These are phyloP conservation scores for Thunnus maccoyii DNA, from an alignment of 2,113 vertebrate genomes.

Conservation along the genomic window DNA sequence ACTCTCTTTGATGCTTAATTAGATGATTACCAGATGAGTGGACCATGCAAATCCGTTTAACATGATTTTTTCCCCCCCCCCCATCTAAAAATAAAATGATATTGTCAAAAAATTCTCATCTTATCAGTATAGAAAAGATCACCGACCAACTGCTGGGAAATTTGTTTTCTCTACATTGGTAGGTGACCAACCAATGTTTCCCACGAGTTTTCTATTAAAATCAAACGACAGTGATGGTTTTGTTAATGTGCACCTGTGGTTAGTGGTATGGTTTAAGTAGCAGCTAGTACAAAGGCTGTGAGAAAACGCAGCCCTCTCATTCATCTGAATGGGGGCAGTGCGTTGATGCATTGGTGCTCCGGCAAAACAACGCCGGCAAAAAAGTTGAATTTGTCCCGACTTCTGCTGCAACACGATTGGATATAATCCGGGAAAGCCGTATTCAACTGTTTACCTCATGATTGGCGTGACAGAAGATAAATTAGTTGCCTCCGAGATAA, in stretches of 20 bases:
- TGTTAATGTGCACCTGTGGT: background rate
- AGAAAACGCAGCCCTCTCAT: no score
- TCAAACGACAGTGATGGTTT: background rate
- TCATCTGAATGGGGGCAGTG: no score
- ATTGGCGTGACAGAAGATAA: no score
- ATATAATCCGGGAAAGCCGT: no score
- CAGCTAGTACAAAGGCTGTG: no score
- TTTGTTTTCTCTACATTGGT: background rate
- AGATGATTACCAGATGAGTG: constrained; percentile 10
- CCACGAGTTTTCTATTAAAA: background rate
- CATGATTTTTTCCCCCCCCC: background rate
- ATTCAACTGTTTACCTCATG: no score
- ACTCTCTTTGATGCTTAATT: constrained; percentile 1
- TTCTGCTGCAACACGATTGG: no score
- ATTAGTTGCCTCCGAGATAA: no score
- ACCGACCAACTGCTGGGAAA: background rate
- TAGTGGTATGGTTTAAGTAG: background rate
- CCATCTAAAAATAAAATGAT: background rate
- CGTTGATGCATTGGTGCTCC: no score
- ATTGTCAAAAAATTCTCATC: background rate
- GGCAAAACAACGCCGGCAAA: no score
- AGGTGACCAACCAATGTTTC: background rate
- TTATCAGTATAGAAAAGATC: constrained; percentile 1
- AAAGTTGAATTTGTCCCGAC: no score
- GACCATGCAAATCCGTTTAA: constrained; percentile 6